These are phyloP conservation scores for Varroa destructor DNA, from an alignment of 1,140 invertebrate genomes.

Conservation along the genomic window DNA sequence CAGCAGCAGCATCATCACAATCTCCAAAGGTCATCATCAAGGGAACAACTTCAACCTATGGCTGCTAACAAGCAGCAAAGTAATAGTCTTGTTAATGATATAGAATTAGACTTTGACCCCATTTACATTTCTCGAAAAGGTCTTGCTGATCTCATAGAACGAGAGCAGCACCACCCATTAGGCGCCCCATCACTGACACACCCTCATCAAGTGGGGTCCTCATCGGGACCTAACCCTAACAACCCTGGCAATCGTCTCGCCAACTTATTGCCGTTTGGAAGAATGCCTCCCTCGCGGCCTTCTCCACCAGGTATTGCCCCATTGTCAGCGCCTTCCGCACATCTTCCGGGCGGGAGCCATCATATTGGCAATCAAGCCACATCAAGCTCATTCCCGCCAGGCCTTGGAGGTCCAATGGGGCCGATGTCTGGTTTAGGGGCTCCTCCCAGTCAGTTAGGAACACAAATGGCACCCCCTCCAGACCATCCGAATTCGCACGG, in stretches of 20 bases:
- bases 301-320: conserved; percentile 14
- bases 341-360: not conserved
- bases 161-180: conserved; percentile 15
- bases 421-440: too few relatives aligned
- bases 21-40: too few relatives aligned
- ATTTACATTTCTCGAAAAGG: conserved; percentile 23
- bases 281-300: not conserved
- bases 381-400: too few relatives aligned
- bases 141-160: conserved; percentile 10
- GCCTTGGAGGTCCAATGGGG: too few relatives aligned
- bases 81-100: conserved; percentile 15
- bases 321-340: not conserved
- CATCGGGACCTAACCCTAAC: not conserved
- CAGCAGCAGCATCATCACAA: not conserved
- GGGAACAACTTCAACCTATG: too few relatives aligned
- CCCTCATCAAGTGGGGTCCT: too few relatives aligned
- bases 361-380: too few relatives aligned
- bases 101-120: conserved; percentile 15
- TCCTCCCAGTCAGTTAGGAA: too few relatives aligned
- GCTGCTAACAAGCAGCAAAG: not conserved
- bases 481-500: too few relatives aligned
- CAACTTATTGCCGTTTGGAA: not conserved
- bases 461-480: too few relatives aligned
- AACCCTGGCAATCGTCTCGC: conserved; percentile 6
- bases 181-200: too few relatives aligned